Evolutionary conservation across 2,888 invertebrate genomes (phyloP).

Genomic region (Galerucella nymphaeae): DNA sequence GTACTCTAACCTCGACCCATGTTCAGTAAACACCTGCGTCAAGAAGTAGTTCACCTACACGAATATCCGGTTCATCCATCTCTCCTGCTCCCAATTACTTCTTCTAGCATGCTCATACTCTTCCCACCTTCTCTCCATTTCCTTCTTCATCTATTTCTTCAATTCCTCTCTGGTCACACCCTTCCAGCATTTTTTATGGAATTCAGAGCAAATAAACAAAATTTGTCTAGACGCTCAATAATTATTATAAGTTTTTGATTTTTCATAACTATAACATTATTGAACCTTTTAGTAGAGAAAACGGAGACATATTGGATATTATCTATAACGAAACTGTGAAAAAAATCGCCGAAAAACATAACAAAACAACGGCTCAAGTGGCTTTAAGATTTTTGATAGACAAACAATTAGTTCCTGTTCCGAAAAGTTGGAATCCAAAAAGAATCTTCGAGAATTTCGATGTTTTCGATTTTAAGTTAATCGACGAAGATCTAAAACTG

Average conservation of each 20-base stretch:
- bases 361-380: not conserved
- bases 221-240: too few species aligned
- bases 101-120: too few species aligned
- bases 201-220: too few species aligned
- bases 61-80: too few species aligned
- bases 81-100: too few species aligned
- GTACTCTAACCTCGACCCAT: too few species aligned
- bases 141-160: too few species aligned
- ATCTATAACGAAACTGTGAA: not conserved
- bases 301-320: not conserved
- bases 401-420: constrained; percentile 68
- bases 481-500: constrained; percentile 69
- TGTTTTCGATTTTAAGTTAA: constrained; percentile 77
- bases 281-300: not conserved
- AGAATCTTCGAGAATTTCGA: constrained; percentile 80
- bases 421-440: constrained; percentile 79
- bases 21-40: too few species aligned
- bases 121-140: too few species aligned
- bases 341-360: not conserved
- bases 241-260: not conserved
- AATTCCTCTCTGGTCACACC: too few species aligned
- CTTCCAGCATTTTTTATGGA: too few species aligned
- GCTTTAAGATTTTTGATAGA: not conserved
- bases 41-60: too few species aligned
- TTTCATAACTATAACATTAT: not conserved